Evolutionary conservation across 2,797 vertebrate genomes (phyloP), one percentile per base, ranked within the genome.

Genomic region (Nannoperca obscura): DNA sequence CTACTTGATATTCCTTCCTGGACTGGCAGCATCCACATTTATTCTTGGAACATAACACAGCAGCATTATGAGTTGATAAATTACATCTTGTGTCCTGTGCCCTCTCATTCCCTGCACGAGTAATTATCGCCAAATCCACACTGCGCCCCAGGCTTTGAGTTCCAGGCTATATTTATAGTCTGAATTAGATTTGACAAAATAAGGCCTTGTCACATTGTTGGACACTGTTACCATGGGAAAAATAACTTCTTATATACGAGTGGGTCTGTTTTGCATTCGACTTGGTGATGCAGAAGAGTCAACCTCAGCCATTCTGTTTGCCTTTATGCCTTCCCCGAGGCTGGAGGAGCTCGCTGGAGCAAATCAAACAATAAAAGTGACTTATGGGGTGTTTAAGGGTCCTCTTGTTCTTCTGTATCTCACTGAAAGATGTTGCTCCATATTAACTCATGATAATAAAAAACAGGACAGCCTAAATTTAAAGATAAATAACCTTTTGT

Each of bases 281-380:
- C 65, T 84, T 58, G 32, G 62, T 64, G 61, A 71, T 80, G 62
- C 58, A 55, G 65, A 84, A 63, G 62, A 78, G 71, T 73, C 58
- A 1, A 34, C 81, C 66, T 73, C 38, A 36, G 52, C 60, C 17
- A 13, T 15, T 27, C 42, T 84, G 71, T 81, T 78, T 74, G 64
- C 36, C 63, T 83, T 81, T 19, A 5, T 42, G 73, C 6, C 36
- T 54, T 76, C 75, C 88, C 75, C 2, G 70, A 60, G 89, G 86
- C 86, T 64, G 63, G 61, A 77, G 13, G 70, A 86, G 72, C 86
- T 83, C 68, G 65, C 22, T 32, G 65, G 53, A 46, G 74, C 82
- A 94, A 93, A 93, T 89, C 86, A 71, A 84, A 86, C 87, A 52
- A 89, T 92, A 87, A 90, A 91, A 84, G 64, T 76, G 77, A 90